Percentiles rank a stretch among this genome's conserved stretches.
Conservation (phyloP, 2,888 invertebrate species). For the Tiliacea citrago region DNA sequence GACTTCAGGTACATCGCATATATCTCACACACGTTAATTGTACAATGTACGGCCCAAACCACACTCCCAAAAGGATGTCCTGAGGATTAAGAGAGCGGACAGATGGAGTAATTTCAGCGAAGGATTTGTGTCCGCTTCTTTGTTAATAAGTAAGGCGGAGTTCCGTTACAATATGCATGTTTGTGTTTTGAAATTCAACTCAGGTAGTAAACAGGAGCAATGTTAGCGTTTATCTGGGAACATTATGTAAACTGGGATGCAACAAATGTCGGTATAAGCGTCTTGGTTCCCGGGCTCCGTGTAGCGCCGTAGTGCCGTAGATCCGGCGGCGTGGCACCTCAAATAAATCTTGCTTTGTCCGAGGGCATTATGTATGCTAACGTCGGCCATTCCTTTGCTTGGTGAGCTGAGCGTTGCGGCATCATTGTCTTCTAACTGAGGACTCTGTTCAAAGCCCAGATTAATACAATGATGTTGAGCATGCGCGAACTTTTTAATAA, state of each 20-base stretch:
- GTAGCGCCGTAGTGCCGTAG: conserved; percentile 62
- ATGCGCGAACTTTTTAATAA: conserved; percentile 53
- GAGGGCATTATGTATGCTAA: conserved; percentile 84
- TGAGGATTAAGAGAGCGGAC: conserved; percentile 55
- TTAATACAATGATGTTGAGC: conserved; percentile 47
- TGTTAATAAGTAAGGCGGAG: conserved; percentile 47
- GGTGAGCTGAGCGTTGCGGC: conserved; percentile 60
- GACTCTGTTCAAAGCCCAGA: conserved; percentile 42
- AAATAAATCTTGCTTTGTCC: conserved; percentile 86
- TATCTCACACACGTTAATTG: conserved; percentile 54
- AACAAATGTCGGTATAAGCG: conserved; percentile 64
- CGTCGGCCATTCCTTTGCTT: conserved; percentile 74
- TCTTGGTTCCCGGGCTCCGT: conserved; percentile 64
- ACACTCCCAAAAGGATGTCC: conserved; percentile 59
- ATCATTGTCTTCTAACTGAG: conserved; percentile 59
- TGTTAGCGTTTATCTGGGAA: conserved; percentile 54
- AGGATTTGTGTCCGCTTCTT: conserved; percentile 57
- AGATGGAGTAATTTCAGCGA: conserved; percentile 52
- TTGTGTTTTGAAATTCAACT: conserved; percentile 50
- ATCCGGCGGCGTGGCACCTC: conserved; percentile 73
- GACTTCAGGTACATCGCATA: conserved; percentile 46
- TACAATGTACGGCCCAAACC: conserved; percentile 54
- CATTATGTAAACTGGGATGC: conserved; percentile 58
- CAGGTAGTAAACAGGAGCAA: conserved; percentile 50
- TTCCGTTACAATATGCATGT: conserved; percentile 51